Conservation (phyloP, 2,113 vertebrate species). For the Microcebus tavaratra region DNA sequence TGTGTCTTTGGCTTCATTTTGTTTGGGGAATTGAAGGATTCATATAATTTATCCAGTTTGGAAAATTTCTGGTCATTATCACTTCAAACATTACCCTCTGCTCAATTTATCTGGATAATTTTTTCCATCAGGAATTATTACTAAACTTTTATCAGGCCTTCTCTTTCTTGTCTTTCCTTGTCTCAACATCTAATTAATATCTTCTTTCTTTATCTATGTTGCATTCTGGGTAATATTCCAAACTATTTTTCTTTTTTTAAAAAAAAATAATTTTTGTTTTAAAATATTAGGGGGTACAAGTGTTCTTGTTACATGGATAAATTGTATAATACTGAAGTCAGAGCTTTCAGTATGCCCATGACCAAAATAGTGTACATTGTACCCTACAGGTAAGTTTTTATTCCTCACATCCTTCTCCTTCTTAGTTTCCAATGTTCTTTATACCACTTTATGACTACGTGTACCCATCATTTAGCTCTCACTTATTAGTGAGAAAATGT, state of each 20-base stretch:
- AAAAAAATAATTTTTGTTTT: too few species aligned
- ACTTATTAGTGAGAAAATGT: too few species aligned
- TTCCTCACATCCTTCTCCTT: too few species aligned
- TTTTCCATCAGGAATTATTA: neutral
- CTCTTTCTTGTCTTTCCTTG: neutral
- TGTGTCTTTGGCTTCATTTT: neutral
- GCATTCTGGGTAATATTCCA: conserved; percentile 3
- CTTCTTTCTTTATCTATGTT: neutral
- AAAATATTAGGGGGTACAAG: too few species aligned
- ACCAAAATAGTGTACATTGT: too few species aligned
- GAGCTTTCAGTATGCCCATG: too few species aligned
- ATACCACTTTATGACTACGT: too few species aligned
- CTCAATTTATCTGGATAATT: neutral
- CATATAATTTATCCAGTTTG: neutral
- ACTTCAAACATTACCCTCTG: neutral
- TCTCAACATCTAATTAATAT: neutral
- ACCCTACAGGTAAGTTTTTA: too few species aligned
- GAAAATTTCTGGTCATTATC: neutral
- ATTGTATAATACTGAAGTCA: too few species aligned
- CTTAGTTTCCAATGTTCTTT: too few species aligned
- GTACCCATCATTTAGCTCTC: too few species aligned
- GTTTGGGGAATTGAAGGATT: neutral
- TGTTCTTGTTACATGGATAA: too few species aligned
- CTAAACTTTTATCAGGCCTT: neutral
- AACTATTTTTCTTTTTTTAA: neutral